Evolutionary conservation across 2,888 invertebrate species (phyloP), one percentile per base, ranked within the genome.

Genomic region (Drosophila incognita): DNA sequence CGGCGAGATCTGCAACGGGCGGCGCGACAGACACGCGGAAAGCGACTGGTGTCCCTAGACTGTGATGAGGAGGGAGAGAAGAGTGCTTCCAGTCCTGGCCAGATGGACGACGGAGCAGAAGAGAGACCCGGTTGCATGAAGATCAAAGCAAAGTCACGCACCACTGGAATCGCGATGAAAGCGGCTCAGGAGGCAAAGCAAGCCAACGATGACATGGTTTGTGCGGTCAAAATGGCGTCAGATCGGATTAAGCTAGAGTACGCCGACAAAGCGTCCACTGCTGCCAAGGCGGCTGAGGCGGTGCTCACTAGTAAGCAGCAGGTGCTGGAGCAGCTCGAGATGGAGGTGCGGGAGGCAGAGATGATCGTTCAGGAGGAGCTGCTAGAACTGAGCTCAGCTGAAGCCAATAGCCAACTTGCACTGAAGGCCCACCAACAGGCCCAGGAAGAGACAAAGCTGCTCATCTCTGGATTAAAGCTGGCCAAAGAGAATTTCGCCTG

Each of bases 221-320:
- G 95, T 0, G 95, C 96, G 36, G 96, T 96, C 95, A 96, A 96
- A 0, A 95, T 95, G 82, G 95, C 95, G 87, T 94, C 95, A 0
- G 96, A 96, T 5, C 95, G 96, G 93, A 95, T 95, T 0, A 96
- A 96, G 92, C 94, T 95, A 0, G 95, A 96, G 92, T 92, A 96
- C 46, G 96, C 96, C 0, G 96, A 96, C 76, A 96, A 95, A 84
- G 96, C 96, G 0, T 91, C 95, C 4, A 94, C 95, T 91, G 96
- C 96, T 0, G 95, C 96, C 0, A 95, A 95, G 88, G 96, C 96
- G 0, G 96, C 96, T 0, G 95, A 95, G 87, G 96, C 96, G 0
- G 96, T 95, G 0, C 92, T 96, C 0, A 94, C 95, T 2, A 95
- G 95, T 0, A 96, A 96, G 81, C 94, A 95, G 79, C 95, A 95